phyloP scores from a whole-genome alignment of 37 sponge, comb jelly and placozoan genomes.

The Cliona cf. orientalis region DNA sequence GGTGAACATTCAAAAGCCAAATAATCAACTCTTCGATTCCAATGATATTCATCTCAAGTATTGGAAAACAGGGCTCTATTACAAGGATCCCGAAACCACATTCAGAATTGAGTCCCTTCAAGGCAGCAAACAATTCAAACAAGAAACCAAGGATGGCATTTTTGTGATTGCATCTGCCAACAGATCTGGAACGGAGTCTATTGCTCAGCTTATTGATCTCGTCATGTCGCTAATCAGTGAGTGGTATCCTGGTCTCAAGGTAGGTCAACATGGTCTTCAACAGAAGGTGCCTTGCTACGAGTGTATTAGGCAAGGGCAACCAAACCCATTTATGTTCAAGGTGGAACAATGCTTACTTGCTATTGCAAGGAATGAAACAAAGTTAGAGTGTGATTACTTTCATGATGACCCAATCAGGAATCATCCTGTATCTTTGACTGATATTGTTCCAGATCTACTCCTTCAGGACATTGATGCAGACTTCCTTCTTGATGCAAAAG shows the following conservation, averaged over 20 bases:
- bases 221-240: constrained; percentile 27
- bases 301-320: constrained; percentile 5
- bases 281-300: too few species aligned
- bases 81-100: not conserved
- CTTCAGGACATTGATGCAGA: constrained; percentile 29
- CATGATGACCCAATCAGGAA: not conserved
- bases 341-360: constrained; percentile 7
- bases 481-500: constrained; percentile 27
- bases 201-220: constrained; percentile 57
- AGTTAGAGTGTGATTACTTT: too few species aligned
- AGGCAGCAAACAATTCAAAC: not conserved
- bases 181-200: constrained; percentile 16
- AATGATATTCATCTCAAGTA: not conserved
- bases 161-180: constrained; percentile 21
- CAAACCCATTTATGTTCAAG: constrained; percentile 25
- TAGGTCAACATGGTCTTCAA: constrained; percentile 29
- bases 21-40: too few species aligned
- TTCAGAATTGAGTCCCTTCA: constrained; percentile 20
- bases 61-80: constrained; percentile 15
- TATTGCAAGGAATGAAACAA: not conserved
- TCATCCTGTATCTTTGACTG: constrained; percentile 25
- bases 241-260: constrained; percentile 66
- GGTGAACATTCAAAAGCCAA: too few species aligned
- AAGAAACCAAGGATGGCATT: constrained; percentile 21
- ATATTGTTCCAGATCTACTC: too few species aligned